A percentile compares a stretch with the other conserved stretches of the same genome.
These are phyloP conservation scores for Leptogaster cylindrica DNA, from an alignment of 2,888 invertebrate genomes.

Conservation along the genomic window DNA sequence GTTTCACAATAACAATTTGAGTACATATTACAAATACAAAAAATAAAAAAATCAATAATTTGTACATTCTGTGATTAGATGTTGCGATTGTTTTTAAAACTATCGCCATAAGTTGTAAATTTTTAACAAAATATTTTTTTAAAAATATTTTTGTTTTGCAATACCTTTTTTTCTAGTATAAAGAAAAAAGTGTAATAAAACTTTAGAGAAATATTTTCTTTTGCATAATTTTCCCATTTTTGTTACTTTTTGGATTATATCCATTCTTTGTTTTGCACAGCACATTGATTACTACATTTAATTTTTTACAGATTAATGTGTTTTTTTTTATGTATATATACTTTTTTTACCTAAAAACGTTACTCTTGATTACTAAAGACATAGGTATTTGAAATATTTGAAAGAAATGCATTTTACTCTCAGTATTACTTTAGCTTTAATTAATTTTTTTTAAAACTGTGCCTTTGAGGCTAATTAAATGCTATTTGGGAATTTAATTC, in stretches of 20 bases:
- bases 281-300: conserved; percentile 35
- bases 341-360: no score
- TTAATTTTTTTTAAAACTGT: no score
- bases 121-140: conserved; percentile 31
- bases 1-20: not conserved
- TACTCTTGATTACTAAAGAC: no score
- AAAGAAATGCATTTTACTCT: no score
- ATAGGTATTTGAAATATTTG: no score
- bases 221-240: conserved; percentile 5
- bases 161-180: conserved; percentile 17
- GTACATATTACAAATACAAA: conserved; percentile 1
- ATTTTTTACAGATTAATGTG: not conserved
- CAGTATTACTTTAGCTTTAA: no score
- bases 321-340: no score
- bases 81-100: conserved; percentile 3
- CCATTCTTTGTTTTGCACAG: conserved; percentile 37
- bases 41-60: conserved; percentile 26
- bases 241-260: conserved; percentile 26
- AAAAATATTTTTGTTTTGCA: not conserved
- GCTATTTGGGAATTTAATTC: no score
- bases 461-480: no score
- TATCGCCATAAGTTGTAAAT: conserved; percentile 4
- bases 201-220: conserved; percentile 3
- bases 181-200: conserved; percentile 30
- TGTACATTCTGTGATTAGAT: conserved; percentile 30